Conservation (phyloP, 1,140 invertebrate species). For the Rhyacophila brunnea region DNA sequence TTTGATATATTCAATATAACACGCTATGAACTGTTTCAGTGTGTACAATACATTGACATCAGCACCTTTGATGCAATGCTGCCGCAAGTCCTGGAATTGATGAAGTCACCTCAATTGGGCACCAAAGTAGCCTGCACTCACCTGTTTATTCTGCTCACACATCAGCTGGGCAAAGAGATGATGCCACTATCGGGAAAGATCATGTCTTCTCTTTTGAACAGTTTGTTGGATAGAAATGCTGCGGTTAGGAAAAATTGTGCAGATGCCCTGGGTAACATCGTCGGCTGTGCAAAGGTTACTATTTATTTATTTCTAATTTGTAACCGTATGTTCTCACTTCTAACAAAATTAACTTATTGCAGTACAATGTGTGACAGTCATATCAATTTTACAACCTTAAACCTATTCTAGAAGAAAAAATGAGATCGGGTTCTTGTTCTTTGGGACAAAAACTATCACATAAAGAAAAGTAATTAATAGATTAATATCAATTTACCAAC, state of each 20-base stretch:
- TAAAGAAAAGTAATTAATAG: too few relatives aligned
- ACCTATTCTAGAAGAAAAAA: too few relatives aligned
- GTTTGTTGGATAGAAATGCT: constrained; percentile 79
- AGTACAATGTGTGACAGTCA: too few relatives aligned
- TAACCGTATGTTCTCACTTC: too few relatives aligned
- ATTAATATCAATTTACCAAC: too few relatives aligned
- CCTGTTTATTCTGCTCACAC: constrained; percentile 75
- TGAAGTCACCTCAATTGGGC: constrained; percentile 78
- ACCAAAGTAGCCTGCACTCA: constrained; percentile 84
- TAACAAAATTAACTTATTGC: too few relatives aligned
- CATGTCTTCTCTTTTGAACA: constrained; percentile 72
- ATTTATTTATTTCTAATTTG: too few relatives aligned
- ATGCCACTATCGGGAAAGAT: constrained; percentile 71
- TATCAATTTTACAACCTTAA: too few relatives aligned
- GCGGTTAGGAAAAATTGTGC: constrained; percentile 82
- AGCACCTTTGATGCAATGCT: constrained; percentile 74
- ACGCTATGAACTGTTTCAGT: constrained; percentile 59
- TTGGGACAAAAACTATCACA: too few relatives aligned
- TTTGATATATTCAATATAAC: too few relatives aligned
- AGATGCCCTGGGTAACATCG: constrained; percentile 79
- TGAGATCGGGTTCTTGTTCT: too few relatives aligned
- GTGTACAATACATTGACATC: constrained; percentile 79
- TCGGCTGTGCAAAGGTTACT: constrained; percentile 74
- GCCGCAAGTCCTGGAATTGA: constrained; percentile 77
- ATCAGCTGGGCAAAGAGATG: constrained; percentile 54